Evolutionary conservation across 1,140 invertebrate genomes (phyloP), one percentile per base, ranked within the genome.

Genomic region (Cyclargus thomasi): DNA sequence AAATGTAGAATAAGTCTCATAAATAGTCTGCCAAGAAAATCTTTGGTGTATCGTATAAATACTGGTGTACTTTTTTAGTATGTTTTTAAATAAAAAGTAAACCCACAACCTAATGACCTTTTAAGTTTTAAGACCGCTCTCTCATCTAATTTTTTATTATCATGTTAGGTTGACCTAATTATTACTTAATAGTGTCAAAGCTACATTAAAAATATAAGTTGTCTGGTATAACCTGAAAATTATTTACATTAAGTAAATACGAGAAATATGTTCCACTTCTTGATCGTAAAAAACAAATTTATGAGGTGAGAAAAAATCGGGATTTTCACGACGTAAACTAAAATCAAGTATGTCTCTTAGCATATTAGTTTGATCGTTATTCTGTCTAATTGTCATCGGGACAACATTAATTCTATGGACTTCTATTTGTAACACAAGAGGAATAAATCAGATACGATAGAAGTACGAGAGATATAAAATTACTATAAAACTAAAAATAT

Each of bases 341-440:
- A 11, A 59, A 59, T 59, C 18, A 20, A 59, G 6, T 59, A 59
- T 59, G 18, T 59, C 55, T 21, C 10, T 8, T 59, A 18, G 21
- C 55, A 59, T 21, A 59, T 59, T 59, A 59, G 55, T 59, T 21
- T 59, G 6, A 20, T 59, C 55, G 55, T 59, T 20, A 59, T 59
- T 57, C 55, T 59, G 55, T 59, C 55, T 18, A 11, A 59, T 20
- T 59, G 55, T 59, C 55, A 21, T 59, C 55, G 10, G 18, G 1
- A 59, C 18, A 20, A 59, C 55, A 59, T 59, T 20, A 47, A 47
- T 47, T 47, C 39, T 47, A 47, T 47, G 14, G 14, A 3, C 39
- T 47, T 47, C 39, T 47, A 14, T 47, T 47, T 47, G 14, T 47
- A 47, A 14, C 39, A 47, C 39, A 47, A 47, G 39, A 14, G 39